A percentile compares a stretch with the other conserved stretches of the same genome.
Evolutionary conservation across 1,140 invertebrate genomes (phyloP).

Genomic region (Sogatella furcifera): DNA sequence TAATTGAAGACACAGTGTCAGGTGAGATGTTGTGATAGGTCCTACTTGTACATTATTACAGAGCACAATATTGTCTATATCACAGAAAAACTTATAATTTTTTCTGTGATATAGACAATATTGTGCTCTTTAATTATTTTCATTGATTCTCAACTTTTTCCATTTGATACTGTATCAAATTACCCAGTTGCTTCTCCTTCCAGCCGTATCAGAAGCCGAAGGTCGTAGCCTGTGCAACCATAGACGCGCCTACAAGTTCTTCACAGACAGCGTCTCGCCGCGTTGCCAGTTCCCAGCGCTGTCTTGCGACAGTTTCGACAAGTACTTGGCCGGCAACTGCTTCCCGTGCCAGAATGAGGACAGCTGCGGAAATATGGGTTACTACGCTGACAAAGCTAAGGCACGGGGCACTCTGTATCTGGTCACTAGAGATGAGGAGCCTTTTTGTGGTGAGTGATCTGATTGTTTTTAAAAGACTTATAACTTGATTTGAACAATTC

Average conservation of each 20-base stretch:
- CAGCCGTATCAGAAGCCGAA: conserved; percentile 61
- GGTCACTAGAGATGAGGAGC: conserved; percentile 80
- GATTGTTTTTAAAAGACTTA: too few relatives aligned
- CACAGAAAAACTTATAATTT: too few relatives aligned
- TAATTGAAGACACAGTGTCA: too few relatives aligned
- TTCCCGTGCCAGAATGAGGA: conserved; percentile 51
- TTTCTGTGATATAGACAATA: too few relatives aligned
- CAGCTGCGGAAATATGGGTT: conserved; percentile 85
- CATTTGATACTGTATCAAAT: too few relatives aligned
- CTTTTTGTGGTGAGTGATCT: conserved; percentile 64
- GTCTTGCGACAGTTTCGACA: conserved; percentile 74
- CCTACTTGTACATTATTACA: too few relatives aligned
- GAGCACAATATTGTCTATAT: too few relatives aligned
- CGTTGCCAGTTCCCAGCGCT: conserved; percentile 83
- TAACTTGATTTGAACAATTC: too few relatives aligned
- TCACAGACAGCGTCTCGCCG: conserved; percentile 84
- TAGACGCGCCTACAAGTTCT: conserved; percentile 82
- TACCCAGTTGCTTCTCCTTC: conserved; percentile 1
- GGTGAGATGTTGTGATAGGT: too few relatives aligned
- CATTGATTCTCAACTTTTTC: too few relatives aligned
- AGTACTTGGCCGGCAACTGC: conserved; percentile 64
- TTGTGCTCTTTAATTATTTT: too few relatives aligned
- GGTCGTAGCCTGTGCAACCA: conserved; percentile 85
- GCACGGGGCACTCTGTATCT: conserved; percentile 75
- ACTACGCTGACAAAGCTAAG: conserved; percentile 72